Evolutionary conservation across 2,113 vertebrate genomes (phyloP).

Genomic region (Desmodus rotundus): DNA sequence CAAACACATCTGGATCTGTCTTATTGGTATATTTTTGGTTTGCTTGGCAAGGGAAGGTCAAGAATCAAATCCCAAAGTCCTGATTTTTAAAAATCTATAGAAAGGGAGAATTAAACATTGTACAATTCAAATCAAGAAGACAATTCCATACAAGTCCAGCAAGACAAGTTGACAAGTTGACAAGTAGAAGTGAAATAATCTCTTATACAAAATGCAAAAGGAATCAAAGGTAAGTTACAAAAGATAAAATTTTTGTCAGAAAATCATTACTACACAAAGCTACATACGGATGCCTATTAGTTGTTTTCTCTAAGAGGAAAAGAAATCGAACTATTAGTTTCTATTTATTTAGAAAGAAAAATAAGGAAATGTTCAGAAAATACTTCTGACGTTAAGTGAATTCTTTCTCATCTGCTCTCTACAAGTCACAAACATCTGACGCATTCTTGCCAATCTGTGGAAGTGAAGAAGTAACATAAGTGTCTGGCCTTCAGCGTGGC

Average conservation of each 20-base stretch:
- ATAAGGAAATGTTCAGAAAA: background rate
- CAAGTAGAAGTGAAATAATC: background rate
- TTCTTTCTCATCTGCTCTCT: background rate
- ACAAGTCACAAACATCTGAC: conserved; percentile 10
- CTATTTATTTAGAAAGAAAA: conserved; percentile 15
- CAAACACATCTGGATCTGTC: conserved; percentile 16
- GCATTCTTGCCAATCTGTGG: conserved; percentile 6
- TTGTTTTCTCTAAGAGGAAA: background rate
- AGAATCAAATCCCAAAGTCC: conserved; percentile 19
- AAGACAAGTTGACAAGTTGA: background rate
- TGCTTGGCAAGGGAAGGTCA: conserved; percentile 32
- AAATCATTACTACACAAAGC: conserved; percentile 8
- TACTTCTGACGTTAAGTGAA: background rate
- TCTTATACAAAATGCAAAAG: conserved; percentile 27
- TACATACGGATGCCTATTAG: background rate
- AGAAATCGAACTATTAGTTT: conserved; percentile 15
- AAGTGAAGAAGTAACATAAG: conserved; percentile 41
- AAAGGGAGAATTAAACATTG: conserved; percentile 15
- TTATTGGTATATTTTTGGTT: conserved; percentile 28
- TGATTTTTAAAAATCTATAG: conserved; percentile 22
- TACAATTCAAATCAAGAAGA: conserved; percentile 17
- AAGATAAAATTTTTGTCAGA: conserved; percentile 44
- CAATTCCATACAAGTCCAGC: background rate
- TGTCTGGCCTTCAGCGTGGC: background rate
- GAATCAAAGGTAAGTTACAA: conserved; percentile 23